Evolutionary conservation across 2,113 vertebrate genomes (phyloP).

Genomic region (Oophaga pumilio): DNA sequence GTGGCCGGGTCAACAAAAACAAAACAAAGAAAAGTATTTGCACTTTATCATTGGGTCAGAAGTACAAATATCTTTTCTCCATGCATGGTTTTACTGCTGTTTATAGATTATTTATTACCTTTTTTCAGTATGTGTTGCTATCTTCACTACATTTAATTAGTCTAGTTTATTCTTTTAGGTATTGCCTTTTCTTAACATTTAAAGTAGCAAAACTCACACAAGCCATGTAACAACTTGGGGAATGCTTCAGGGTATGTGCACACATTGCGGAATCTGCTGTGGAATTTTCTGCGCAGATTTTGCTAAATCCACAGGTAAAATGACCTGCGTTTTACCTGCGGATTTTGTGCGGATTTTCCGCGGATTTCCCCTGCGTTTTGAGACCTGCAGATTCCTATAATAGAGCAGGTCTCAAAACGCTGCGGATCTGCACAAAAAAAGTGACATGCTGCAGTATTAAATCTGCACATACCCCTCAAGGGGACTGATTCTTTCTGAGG

Average conservation of each 20-base stretch:
- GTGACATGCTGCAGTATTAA: too few relatives aligned
- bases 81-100: neutral
- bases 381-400: too few relatives aligned
- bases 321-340: too few relatives aligned
- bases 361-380: too few relatives aligned
- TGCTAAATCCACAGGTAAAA: too few relatives aligned
- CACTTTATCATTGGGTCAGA: neutral
- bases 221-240: neutral
- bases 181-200: neutral
- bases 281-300: too few relatives aligned
- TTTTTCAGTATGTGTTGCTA: neutral
- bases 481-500: neutral
- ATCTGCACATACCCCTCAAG: too few relatives aligned
- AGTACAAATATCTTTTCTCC: neutral
- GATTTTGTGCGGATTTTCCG: too few relatives aligned
- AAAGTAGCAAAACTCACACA: neutral
- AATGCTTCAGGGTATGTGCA: too few relatives aligned
- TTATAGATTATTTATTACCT: neutral
- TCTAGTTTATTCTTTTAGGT: neutral
- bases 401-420: too few relatives aligned
- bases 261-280: too few relatives aligned
- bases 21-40: neutral
- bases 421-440: too few relatives aligned
- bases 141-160: neutral
- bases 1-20: neutral